Base-by-base conservation (phyloP, 2,888 invertebrate genomes). In the Trachelus iudaicus region DNA sequence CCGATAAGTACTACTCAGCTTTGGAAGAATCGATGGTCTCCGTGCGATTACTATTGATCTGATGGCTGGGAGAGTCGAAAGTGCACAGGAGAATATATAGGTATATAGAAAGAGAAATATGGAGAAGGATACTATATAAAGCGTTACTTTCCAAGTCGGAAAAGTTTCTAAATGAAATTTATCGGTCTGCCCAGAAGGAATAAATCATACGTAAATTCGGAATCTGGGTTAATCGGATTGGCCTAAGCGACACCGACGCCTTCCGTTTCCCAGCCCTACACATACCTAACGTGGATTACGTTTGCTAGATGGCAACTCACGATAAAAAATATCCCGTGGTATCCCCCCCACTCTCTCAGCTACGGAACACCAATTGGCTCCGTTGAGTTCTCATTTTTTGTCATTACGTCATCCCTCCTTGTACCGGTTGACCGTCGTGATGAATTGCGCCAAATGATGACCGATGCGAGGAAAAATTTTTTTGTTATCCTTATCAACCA, bases 171-270 rank as follows among this genome's bases (percentile, higher is more conserved):
- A 56, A 56, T 56, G 56, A 56, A 56, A 56, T 56, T 56, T 56
- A 56, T 56, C 56, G 56, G 56, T 56, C 56, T 56, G 56, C 56
- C 56, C 56, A 56, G 56, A 23, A 9, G 23, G 15, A 9, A 56
- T 56, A 56, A 56, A 56, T 56, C 56, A 56, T 56, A 56, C 56
- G 56, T 56, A 23, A 74, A 77, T 77, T 73, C 35, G 73, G 73
- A 77, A 77, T 73, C 77, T 74, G 73, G 69, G 73, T 77, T 77
- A 77, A 77, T 77, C 77, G 69, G 77, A 69, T 77, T 77, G 73
- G 69, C 77, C 73, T 77, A 68, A 69, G 77, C 74, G 73, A 12
- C 69, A 15, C 74, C 69, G 69, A 73, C 69, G 73, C 77, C 23
- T 15, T 34, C 15, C 73, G 12, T 69, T 23, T 9, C 23, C 56